Evolutionary conservation across 2,888 invertebrate species (phyloP), one percentile per base, ranked within the genome.

Genomic region (Encarsia formosa): DNA sequence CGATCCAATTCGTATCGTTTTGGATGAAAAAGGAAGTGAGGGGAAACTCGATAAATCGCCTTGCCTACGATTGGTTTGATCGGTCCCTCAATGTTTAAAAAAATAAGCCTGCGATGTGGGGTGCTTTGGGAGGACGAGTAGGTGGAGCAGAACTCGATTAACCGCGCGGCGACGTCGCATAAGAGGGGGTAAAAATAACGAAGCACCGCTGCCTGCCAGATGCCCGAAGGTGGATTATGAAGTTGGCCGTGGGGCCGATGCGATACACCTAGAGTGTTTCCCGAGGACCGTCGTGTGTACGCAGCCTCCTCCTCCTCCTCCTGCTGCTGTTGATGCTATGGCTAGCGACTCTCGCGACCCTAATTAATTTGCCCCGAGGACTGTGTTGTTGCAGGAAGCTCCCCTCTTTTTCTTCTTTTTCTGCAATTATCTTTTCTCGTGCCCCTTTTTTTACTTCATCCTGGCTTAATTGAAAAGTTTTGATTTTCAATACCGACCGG

Each of bases 321-420:
- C 20, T 8, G n/a, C n/a, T n/a, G n/a, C n/a, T n/a, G n/a, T n/a
- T n/a, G n/a, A n/a, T n/a, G 35, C n/a, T 4, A 2, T 9, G n/a
- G n/a, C 35, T 35, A 16, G 19, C 37, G 26, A 5, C 48, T 40
- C 47, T 38, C 39, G 38, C 47, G 51, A 54, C 51, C 51, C 51
- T 54, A 48, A 50, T 54, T 54, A 54, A 54, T 54, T 48, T 51
- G 35, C 34, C 39, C 49, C 48, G 44, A 45, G 50, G 40, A 53
- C 22, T n/a, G n/a, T n/a, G 42, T 31, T 29, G 20, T 22, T 23
- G 31, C 41, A 35, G 47, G 35, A 47, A 37, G 32, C 38, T 22
- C 23, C 5, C 50, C 1, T 15, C 3, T n/a, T 18, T 26, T n/a
- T 5, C 19, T 18, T n/a, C 19, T 15, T 20, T 34, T 23, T 44